These are phyloP conservation scores for Sarcophaga carnaria DNA, from an alignment of 2,888 invertebrate species.

Conservation along the genomic window DNA sequence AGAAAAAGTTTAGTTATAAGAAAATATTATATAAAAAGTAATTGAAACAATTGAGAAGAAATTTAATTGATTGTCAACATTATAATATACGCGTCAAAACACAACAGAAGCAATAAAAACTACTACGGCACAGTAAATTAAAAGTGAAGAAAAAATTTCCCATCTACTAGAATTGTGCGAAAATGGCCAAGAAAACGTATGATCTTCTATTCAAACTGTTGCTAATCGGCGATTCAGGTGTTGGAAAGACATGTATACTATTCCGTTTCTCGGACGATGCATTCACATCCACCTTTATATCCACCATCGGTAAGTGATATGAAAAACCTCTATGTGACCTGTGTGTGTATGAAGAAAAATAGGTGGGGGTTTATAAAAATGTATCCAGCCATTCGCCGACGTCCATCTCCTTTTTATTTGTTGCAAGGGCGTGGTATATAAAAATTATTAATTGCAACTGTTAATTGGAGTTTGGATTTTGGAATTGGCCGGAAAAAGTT, in stretches of 20 bases:
- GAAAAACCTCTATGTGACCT: neutral
- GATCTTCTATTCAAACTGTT: conserved; percentile 96
- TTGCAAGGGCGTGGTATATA: conserved; percentile 70
- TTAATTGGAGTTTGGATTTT: conserved; percentile 52
- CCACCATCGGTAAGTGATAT: conserved; percentile 91
- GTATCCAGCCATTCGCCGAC: conserved; percentile 47
- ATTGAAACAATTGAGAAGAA: neutral
- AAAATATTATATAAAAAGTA: conserved; percentile 27
- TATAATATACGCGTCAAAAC: neutral
- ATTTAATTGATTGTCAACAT: neutral
- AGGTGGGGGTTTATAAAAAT: conserved; percentile 58
- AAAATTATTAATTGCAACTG: conserved; percentile 17
- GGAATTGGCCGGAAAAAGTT: conserved; percentile 28
- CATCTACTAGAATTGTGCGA: conserved; percentile 50
- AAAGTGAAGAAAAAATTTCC: conserved; percentile 6
- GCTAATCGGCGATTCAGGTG: conserved; percentile 96
- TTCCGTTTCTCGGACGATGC: conserved; percentile 98
- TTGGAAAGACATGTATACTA: conserved; percentile 96
- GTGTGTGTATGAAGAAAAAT: conserved; percentile 14
- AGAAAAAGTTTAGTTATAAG: conserved; percentile 41
- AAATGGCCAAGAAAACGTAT: conserved; percentile 98
- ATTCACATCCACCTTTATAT: conserved; percentile 97
- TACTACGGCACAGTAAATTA: conserved; percentile 1
- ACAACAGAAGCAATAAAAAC: conserved; percentile 8
- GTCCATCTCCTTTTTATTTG: conserved; percentile 52